phyloP scores from a whole-genome alignment of 2,888 invertebrate species.

The Sesia apiformis region DNA sequence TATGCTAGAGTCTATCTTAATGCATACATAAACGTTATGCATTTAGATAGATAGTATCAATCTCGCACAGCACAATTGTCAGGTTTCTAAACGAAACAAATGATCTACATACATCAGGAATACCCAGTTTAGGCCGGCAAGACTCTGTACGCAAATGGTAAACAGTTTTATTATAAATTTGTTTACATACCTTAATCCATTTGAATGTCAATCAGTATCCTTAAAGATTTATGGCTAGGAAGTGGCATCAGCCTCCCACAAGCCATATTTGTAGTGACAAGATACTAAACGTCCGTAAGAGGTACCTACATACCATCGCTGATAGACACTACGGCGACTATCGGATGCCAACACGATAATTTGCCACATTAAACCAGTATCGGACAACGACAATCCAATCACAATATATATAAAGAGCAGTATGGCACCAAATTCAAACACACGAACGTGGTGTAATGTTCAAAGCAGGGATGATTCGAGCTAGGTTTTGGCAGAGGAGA shows the following conservation, averaged over 20 bases:
- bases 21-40: too few relatives aligned
- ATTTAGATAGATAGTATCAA: too few relatives aligned
- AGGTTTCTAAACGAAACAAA: too few relatives aligned
- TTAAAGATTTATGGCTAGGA: background rate
- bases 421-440: background rate
- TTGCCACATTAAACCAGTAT: slow-evolving; percentile 32
- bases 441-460: too few relatives aligned
- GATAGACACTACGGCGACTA: slow-evolving; percentile 3
- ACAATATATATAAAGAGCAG: background rate
- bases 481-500: too few relatives aligned
- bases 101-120: too few relatives aligned
- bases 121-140: too few relatives aligned
- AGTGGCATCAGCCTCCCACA: background rate
- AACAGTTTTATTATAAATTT: background rate
- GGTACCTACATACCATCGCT: background rate
- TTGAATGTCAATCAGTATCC: background rate
- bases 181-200: background rate
- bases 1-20: too few relatives aligned
- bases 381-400: slow-evolving; percentile 22
- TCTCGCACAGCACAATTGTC: too few relatives aligned
- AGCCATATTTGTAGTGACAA: background rate
- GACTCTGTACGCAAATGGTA: background rate
- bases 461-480: too few relatives aligned
- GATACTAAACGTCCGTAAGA: background rate
- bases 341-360: slow-evolving; percentile 19